A percentile compares a stretch with the other conserved stretches of the same genome.
Evolutionary conservation across 1,140 invertebrate species (phyloP).

Genomic region (Armadillidium nasatum): DNA sequence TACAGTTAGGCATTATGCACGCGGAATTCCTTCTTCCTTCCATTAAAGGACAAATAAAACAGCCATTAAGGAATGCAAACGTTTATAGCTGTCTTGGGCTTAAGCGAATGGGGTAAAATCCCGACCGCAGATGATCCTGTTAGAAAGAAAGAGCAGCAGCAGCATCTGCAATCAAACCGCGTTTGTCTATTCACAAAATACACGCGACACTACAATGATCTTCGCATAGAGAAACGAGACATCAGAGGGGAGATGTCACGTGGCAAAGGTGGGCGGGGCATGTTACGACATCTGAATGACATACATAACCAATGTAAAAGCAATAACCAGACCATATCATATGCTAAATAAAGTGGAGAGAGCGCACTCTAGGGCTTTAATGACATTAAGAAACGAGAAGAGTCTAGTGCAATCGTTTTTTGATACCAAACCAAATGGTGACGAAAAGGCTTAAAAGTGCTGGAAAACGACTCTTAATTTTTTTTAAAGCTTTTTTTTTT

Average conservation of each 20-base stretch:
- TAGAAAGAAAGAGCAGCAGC: not conserved
- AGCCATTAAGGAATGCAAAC: not conserved
- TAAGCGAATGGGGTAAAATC: not conserved
- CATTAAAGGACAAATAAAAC: not conserved
- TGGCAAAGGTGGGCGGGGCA: constrained; percentile 3
- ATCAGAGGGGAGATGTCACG: not conserved
- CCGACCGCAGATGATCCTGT: constrained; percentile 3
- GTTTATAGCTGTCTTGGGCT: not conserved
- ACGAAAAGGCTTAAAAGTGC: not conserved
- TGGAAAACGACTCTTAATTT: not conserved
- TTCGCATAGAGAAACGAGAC: not conserved
- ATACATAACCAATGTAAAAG: not conserved
- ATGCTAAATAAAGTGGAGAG: not conserved
- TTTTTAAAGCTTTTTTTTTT: no score
- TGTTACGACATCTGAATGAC: constrained; percentile 8
- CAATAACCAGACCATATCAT: not conserved
- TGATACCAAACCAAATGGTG: not conserved
- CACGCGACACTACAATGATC: not conserved
- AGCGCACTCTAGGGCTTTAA: not conserved
- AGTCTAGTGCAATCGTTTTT: not conserved
- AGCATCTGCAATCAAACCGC: not conserved
- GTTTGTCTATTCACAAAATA: not conserved
- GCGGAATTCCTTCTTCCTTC: not conserved
- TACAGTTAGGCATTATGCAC: not conserved
- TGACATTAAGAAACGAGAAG: not conserved